A percentile compares a stretch with the other conserved stretches of the same genome.
Conservation (phyloP, 2,888 invertebrate species). For the Microctonus hyperodae region DNA sequence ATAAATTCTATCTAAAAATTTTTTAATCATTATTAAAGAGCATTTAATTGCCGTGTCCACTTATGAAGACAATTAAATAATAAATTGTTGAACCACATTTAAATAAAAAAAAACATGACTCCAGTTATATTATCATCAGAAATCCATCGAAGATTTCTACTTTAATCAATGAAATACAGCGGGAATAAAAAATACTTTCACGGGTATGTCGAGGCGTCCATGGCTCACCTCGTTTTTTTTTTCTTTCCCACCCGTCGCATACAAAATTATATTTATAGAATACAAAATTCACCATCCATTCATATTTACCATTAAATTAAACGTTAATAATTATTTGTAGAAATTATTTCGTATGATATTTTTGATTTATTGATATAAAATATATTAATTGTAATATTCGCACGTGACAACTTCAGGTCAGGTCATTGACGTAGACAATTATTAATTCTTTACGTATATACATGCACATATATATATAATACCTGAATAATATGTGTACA, state of each 20-base stretch:
- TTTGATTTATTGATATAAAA: no score
- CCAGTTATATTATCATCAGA: constrained; percentile 14
- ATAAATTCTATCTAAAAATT: neutral
- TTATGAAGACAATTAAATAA: neutral
- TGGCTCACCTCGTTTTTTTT: neutral
- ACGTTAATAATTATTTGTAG: no score
- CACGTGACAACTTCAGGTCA: neutral
- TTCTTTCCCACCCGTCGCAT: neutral
- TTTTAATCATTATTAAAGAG: neutral
- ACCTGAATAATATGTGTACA: neutral
- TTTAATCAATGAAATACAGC: neutral
- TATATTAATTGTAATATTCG: neutral
- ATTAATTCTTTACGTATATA: neutral
- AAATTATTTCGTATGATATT: no score
- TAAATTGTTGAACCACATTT: neutral
- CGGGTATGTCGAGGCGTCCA: constrained; percentile 12
- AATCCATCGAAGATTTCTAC: neutral
- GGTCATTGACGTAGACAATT: constrained; percentile 1
- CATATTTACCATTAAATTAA: no score
- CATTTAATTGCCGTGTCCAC: neutral
- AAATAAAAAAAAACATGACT: neutral
- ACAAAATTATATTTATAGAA: no score
- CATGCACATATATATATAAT: neutral
- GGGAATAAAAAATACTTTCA: neutral
- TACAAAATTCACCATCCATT: no score